phyloP scores from a whole-genome alignment of 2,888 invertebrate species.

The Cabera pusaria region DNA sequence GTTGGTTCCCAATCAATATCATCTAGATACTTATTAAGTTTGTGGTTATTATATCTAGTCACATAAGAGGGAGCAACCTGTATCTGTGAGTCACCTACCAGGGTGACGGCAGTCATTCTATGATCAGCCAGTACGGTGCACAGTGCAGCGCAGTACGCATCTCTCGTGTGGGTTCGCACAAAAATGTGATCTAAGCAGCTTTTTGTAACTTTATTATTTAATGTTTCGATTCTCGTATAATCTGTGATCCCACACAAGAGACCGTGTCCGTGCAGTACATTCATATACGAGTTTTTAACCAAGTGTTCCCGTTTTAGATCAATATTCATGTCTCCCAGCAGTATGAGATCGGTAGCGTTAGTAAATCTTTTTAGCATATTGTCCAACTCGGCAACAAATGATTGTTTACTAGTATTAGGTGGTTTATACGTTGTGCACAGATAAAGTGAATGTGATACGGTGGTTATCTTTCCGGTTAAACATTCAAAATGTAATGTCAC shows the following conservation, averaged over 20 bases:
- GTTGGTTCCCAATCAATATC: not conserved
- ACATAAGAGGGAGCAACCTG: conserved; percentile 7
- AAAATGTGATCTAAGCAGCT: conserved; percentile 13
- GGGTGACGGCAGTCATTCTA: conserved; percentile 1
- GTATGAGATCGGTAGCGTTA: conserved; percentile 2
- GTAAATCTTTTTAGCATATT: not conserved
- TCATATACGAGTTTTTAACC: conserved; percentile 4
- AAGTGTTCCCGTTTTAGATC: conserved; percentile 1
- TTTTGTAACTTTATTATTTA: conserved; percentile 6
- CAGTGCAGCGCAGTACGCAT: conserved; percentile 1
- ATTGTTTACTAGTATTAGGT: conserved; percentile 4
- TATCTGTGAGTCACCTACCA: not conserved
- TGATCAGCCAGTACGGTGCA: conserved; percentile 2
- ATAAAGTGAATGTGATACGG: not conserved
- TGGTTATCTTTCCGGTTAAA: conserved; percentile 4
- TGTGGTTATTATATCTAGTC: not conserved
- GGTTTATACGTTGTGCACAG: conserved; percentile 3
- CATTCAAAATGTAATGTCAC: conserved; percentile 5
- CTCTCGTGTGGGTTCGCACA: conserved; percentile 10
- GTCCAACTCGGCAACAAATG: conserved; percentile 3
- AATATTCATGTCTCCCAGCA: conserved; percentile 7
- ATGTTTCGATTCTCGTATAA: conserved; percentile 8
- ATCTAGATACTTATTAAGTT: not conserved
- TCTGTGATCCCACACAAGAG: conserved; percentile 11
- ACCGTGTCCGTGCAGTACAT: conserved; percentile 7